Percentiles rank a stretch among this genome's conserved stretches.
These are phyloP conservation scores for Leptogaster cylindrica DNA, from an alignment of 2,888 invertebrate species.

Conservation along the genomic window DNA sequence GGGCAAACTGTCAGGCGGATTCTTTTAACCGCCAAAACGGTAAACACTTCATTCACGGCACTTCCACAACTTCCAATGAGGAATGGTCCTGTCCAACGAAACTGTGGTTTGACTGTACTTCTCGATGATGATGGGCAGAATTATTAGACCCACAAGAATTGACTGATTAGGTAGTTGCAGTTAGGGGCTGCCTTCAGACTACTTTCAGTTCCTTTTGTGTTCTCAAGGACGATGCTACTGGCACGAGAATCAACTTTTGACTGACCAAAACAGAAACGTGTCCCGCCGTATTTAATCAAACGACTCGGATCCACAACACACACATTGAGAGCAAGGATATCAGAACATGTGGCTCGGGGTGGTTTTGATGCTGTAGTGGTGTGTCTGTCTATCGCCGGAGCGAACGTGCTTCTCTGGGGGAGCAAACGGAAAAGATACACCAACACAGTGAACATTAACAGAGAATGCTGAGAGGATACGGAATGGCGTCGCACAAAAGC, in stretches of 20 bases:
- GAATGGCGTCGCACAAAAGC: conserved; percentile 7
- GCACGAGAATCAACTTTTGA: conserved; percentile 62
- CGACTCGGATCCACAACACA: conserved; percentile 37
- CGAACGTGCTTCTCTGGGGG: conserved; percentile 27
- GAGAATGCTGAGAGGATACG: conserved; percentile 39
- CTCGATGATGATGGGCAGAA: too few species aligned
- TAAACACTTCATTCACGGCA: conserved; percentile 11
- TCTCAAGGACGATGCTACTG: conserved; percentile 50
- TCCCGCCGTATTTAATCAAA: conserved; percentile 53
- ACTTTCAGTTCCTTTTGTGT: conserved; percentile 24
- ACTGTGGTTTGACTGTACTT: neutral
- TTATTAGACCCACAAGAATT: neutral
- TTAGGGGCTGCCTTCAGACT: conserved; percentile 3
- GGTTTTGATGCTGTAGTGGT: conserved; percentile 20
- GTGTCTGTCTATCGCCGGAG: conserved; percentile 36
- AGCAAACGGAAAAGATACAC: conserved; percentile 41
- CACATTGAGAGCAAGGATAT: conserved; percentile 14
- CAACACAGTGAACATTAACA: conserved; percentile 4
- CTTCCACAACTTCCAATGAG: neutral
- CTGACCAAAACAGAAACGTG: conserved; percentile 64
- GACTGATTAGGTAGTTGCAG: neutral
- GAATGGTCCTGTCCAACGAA: neutral
- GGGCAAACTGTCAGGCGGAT: neutral
- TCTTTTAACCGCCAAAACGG: conserved; percentile 25
- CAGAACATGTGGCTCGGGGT: conserved; percentile 11